Evolutionary conservation across 2,797 vertebrate species (phyloP).

Genomic region (Phalanger gymnotis): DNA sequence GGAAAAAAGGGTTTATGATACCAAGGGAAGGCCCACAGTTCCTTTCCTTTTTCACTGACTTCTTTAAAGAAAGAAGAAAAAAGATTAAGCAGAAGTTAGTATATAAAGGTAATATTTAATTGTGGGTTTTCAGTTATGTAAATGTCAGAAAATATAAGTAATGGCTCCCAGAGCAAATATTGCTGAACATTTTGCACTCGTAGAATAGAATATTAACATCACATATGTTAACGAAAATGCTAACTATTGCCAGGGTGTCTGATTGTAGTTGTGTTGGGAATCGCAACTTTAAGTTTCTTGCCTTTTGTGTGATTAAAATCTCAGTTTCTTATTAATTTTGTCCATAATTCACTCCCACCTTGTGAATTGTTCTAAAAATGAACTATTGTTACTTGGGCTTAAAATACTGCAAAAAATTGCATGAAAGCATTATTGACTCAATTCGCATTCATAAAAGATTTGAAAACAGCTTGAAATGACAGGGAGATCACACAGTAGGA

Average conservation of each 20-base stretch:
- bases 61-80: slow-evolving; percentile 42
- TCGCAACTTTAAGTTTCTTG: slow-evolving; percentile 38
- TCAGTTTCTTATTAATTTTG: slow-evolving; percentile 37
- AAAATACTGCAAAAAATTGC: slow-evolving; percentile 27
- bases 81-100: slow-evolving; percentile 39
- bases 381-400: slow-evolving; percentile 17
- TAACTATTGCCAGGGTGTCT: not conserved
- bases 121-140: slow-evolving; percentile 48
- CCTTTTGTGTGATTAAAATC: slow-evolving; percentile 48
- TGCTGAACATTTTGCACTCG: not conserved
- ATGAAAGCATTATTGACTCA: slow-evolving; percentile 26
- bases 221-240: not conserved
- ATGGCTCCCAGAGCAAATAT: slow-evolving; percentile 39
- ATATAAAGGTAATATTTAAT: slow-evolving; percentile 32
- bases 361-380: slow-evolving; percentile 51
- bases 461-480: slow-evolving; percentile 32
- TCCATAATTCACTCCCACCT: slow-evolving; percentile 30
- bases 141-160: slow-evolving; percentile 51
- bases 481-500: slow-evolving; percentile 51
- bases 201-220: slow-evolving; percentile 38
- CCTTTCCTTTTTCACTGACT: not conserved
- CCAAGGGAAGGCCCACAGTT: not conserved
- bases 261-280: not conserved
- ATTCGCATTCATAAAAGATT: slow-evolving; percentile 51
- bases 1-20: not conserved